Conservation (phyloP, 2,113 vertebrate species). For the Mugil cephalus region DNA sequence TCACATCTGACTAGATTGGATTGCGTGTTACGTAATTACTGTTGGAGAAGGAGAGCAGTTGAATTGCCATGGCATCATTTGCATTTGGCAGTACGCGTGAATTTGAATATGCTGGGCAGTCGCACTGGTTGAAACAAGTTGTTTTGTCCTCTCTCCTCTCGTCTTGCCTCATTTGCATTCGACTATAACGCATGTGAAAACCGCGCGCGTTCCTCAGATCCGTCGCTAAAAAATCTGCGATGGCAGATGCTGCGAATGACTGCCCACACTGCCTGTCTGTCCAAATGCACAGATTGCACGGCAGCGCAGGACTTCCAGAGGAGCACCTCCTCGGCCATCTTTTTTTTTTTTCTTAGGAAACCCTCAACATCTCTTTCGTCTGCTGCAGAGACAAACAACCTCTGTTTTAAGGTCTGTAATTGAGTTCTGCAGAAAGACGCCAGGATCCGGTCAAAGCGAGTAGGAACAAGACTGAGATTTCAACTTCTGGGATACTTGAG, state of each 20-base stretch:
- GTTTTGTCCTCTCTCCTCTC: conserved; percentile 3
- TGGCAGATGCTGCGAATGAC: conserved; percentile 36
- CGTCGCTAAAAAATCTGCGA: conserved; percentile 14
- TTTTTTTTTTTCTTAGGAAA: no score
- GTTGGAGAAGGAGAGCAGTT: neutral
- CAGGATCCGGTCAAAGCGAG: conserved; percentile 36
- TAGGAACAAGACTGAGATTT: conserved; percentile 30
- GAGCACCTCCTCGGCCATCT: no score
- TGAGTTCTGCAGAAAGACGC: conserved; percentile 49
- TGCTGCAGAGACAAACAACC: conserved; percentile 35
- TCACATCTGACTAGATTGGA: neutral
- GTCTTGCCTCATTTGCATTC: conserved; percentile 13
- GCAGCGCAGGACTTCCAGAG: conserved; percentile 30
- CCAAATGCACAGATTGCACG: conserved; percentile 31
- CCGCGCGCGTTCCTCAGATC: neutral
- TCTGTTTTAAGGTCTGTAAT: conserved; percentile 56
- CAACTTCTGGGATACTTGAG: conserved; percentile 36
- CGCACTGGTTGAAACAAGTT: neutral
- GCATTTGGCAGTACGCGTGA: conserved; percentile 16
- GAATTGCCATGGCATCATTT: conserved; percentile 5
- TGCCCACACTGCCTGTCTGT: conserved; percentile 3
- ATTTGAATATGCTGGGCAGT: conserved; percentile 11
- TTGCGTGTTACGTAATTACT: neutral
- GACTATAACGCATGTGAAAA: conserved; percentile 2
- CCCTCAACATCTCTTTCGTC: conserved; percentile 48